phyloP scores from a whole-genome alignment of 1,140 invertebrate genomes.

The Thaumetopoea pityocampa region DNA sequence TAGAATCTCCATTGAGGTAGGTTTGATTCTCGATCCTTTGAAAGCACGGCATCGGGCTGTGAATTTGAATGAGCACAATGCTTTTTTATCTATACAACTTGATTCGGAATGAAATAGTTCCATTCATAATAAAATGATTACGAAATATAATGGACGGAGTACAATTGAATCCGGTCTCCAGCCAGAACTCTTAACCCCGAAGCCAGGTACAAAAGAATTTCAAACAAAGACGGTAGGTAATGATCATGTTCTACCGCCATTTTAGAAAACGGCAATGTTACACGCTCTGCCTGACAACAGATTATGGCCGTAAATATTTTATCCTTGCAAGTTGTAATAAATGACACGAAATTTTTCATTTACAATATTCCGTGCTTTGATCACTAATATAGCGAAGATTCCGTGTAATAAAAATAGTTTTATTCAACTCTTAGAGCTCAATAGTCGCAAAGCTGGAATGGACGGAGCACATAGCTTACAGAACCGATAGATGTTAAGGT shows the following conservation, averaged over 20 bases:
- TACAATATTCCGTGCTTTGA: too few relatives aligned
- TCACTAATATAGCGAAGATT: too few relatives aligned
- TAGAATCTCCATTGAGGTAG: conserved; percentile 12
- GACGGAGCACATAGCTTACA: too few relatives aligned
- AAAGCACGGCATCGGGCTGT: too few relatives aligned
- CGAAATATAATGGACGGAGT: too few relatives aligned
- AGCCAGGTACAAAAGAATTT: neutral
- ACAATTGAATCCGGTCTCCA: too few relatives aligned
- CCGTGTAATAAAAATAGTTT: too few relatives aligned
- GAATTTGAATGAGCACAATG: neutral
- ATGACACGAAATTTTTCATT: too few relatives aligned
- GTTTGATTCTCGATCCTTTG: conserved; percentile 2
- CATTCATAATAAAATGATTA: neutral
- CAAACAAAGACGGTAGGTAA: conserved; percentile 5
- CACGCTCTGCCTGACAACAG: conserved; percentile 1
- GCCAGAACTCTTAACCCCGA: too few relatives aligned
- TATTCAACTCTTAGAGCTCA: too few relatives aligned
- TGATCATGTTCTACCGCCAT: neutral
- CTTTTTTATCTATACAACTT: neutral
- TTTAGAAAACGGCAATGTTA: conserved; percentile 7
- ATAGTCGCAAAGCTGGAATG: too few relatives aligned
- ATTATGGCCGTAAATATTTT: conserved; percentile 3
- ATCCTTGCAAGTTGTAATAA: neutral
- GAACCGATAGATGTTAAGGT: too few relatives aligned
- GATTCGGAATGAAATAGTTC: neutral